Evolutionary conservation across 1,140 invertebrate genomes (phyloP), one percentile per base, ranked within the genome.

Genomic region (Orchestia grillus): DNA sequence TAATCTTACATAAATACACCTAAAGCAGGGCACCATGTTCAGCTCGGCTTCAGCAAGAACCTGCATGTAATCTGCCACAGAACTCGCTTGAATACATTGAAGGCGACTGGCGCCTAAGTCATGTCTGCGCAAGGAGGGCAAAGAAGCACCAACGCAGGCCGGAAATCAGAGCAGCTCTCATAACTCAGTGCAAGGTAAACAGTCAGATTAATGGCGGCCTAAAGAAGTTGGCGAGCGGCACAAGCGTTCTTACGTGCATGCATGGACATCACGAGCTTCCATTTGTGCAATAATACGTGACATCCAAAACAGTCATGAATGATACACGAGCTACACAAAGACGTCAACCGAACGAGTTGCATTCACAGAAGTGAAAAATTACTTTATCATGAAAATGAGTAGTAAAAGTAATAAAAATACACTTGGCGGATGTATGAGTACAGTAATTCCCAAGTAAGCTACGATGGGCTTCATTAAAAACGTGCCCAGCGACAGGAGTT

Each of bases 111-210:
- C 43, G 3, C 36, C 36, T 94, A 94, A 94, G 47, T 94, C 43
- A 45, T n/a, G 43, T 8, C 41, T 45, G 43, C 40, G 40, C 92
- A 16, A 94, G 45, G 44, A 94, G 44, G 44, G 92, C 6, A 47
- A 44, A 94, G 92, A 94, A 94, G 44, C 92, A 94, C 44, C 41
- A 94, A 45, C 43, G 8, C 43, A 47, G 92, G 44, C 92, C 92
- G 47, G 92, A 94, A 94, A 94, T 94, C 92, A 94, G 44, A 40
- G 0, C 43, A 94, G 36, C 41, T 94, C 92, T 47, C 92, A 94
- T 94, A 94, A 94, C 92, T 94, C 92, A 94, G 44, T 91, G 92
- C 6, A 42, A 4, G 92, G 92, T 94, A 94, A 94, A 94, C 92
- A 47, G 43, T 44, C 44, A 94, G 92, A 94, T 94, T 94, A 94